Base-by-base conservation (phyloP, 1,140 invertebrate genomes). In the Drosophila repletoides region DNA sequence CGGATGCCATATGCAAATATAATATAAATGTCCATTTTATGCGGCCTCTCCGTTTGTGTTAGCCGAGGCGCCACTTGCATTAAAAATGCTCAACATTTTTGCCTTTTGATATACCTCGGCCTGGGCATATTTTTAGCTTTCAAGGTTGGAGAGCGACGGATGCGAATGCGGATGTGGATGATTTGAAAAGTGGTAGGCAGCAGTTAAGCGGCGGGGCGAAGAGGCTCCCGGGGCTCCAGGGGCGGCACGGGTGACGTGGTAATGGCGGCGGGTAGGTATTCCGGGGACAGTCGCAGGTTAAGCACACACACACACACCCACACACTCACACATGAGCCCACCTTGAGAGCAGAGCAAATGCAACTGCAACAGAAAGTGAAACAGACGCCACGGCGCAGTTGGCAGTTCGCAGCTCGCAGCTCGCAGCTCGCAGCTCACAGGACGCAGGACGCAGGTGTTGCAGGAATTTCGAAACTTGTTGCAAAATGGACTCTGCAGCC, bases 121-220 rank as follows among this genome's bases (percentile, higher is more conserved):
- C 48, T 72, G 72, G 31, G 34, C 63, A 63, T 86, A 86, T 86
- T 86, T 86, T 86, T 86, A 86, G 80, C 33, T 14, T 68, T 60
- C 80, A 86, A 86, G 80, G 80, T 72, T 69, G 29, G 22, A 55
- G 29, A 63, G 52, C 70, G 59, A 79, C 75, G 80, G 80, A 84
- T 86, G 72, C 71, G 70, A 69, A 72, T 64, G 75, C 75, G 79
- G 79, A 84, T 84, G 80, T 83, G 60, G 74, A 73, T 84, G 80
- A 86, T 84, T 84, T 86, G 56, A 83, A 83, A 83, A 84, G 73
- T 84, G 70, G 70, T 63, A 73, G 77, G 73, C 76, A 74, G 74
- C 76, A 71, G 76, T 80, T 80, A 63, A 60, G 51, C 41, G 60
- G 24, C 49, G 33, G 53, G 36, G n/a, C n/a, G n/a, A n/a, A n/a